Evolutionary conservation across 1,140 invertebrate species (phyloP), one percentile per base, ranked within the genome.

Genomic region (Homalodisca vitripennis): DNA sequence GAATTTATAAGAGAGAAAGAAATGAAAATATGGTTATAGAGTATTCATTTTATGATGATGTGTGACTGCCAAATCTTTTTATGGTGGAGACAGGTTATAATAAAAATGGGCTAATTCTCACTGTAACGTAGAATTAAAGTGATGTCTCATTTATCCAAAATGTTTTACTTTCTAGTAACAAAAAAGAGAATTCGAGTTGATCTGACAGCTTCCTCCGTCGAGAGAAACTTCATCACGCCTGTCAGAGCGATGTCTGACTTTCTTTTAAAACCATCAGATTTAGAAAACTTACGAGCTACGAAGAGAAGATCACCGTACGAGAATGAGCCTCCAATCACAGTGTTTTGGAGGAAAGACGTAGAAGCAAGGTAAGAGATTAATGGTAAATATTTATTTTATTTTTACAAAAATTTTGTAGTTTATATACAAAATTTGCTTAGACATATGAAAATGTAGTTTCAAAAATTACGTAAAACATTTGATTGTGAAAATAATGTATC

Each of bases 171-270:
- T 20, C 6, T 10, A 66, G 63, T 66, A 22, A 66, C 63, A 10
- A 73, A 71, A 46, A 70, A 70, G 76, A 83, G 86, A 69, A 79
- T 85, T 10, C 79, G 87, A 22, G 86, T 90, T 12, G 90, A 92
- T 78, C 85, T 86, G 65, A 85, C 88, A 48, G 87, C 85, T 2
- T 87, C 88, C 17, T 93, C 92, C 13, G 80, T 92, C 62, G 95
- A 95, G 77, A 85, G 95, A 71, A 97, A 97, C 79, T 98, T 97
- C 81, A 94, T 98, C 46, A 97, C 95, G 3, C 94, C 95, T 2
- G 85, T 91, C 12, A 83, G 94, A 76, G 95, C 95, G 0, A 94
- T 97, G 89, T 88, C 89, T 55, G 95, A 98, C 79, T 98, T 96
- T 81, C 80, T 97, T 66, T 80, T 98, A 41, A 94, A 94, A 77